phyloP scores from a whole-genome alignment of 2,888 invertebrate genomes.

The Drosophila incognita region DNA sequence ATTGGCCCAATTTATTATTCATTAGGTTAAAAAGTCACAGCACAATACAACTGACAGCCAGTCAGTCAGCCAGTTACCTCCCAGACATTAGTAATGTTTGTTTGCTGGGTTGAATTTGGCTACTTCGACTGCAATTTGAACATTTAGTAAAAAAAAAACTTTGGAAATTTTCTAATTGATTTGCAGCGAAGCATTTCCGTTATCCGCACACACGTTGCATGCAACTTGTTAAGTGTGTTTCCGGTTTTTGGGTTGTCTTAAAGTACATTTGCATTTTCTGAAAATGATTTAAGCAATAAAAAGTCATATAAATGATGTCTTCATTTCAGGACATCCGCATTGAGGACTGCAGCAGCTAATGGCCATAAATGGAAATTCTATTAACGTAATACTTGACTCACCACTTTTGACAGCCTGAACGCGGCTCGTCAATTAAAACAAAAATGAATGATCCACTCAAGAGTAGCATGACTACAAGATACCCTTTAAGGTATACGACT shows the following conservation, averaged over 20 bases:
- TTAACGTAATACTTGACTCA: constrained; percentile 48
- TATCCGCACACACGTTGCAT: constrained; percentile 20
- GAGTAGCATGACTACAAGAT: neutral
- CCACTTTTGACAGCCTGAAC: constrained; percentile 47
- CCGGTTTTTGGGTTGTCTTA: neutral
- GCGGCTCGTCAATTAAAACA: constrained; percentile 67
- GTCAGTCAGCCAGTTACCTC: constrained; percentile 65
- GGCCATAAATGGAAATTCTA: constrained; percentile 77
- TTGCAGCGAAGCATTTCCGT: constrained; percentile 37
- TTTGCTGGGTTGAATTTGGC: constrained; percentile 16
- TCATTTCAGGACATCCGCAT: constrained; percentile 1
- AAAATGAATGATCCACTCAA: too few species aligned
- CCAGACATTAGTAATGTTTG: constrained; percentile 64
- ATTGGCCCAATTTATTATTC: constrained; percentile 83
- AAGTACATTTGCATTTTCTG: neutral
- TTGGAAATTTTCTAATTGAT: constrained; percentile 69
- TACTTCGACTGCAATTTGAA: constrained; percentile 24
- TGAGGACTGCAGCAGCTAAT: constrained; percentile 52
- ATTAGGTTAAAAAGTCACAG: constrained; percentile 82
- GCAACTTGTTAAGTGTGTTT: constrained; percentile 31
- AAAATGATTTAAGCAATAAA: neutral
- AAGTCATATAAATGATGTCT: neutral
- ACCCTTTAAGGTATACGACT: neutral
- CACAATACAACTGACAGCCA: constrained; percentile 74
- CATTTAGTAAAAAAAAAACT: constrained; percentile 48